Base-by-base conservation (phyloP, 2,113 vertebrate genomes). In the Phylloscopus whistleri region DNA sequence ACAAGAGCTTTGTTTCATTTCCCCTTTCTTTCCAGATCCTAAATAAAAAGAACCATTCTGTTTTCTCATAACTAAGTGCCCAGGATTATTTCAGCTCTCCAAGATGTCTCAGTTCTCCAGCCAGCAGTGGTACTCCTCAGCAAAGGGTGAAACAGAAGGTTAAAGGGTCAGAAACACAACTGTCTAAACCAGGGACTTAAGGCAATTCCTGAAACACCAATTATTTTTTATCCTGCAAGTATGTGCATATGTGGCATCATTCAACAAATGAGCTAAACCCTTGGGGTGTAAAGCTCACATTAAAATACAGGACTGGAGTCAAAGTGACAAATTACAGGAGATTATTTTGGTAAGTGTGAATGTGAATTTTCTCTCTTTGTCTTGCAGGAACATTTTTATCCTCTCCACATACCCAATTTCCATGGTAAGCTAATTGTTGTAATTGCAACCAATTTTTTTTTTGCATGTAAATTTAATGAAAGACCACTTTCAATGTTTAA, bases 381-480 rank as follows among this genome's bases (percentile, higher is more conserved):
- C 70, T 82, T 58, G 49, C 31, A 62, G 43, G 90, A 77, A 43
- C 37, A 24, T 82, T 91, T 93, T 85, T 69, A 46, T 46, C 58
- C 70, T 89, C 76, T 53, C 62, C 2, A 1, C 35, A 37, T 60
- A 62, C 28, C n/a, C 77, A 22, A 86, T 93, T 95, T 92, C 82
- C 60, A 35, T 14, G 76, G 70, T 62, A 49, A 93, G 92, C 35
- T 89, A 78, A 90, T 87, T 90, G 70, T 90, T 95, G 83, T 64
- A 75, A 77, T 87, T 72, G 74, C 53, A 89, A 84, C 70, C 78
- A 85, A 60, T 39, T 81, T 96, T 90, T 96, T 90, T 92, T 97
- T 90, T 89, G 55, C n/a, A 44, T 77, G 79, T 90, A 96, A 97
- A 96, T 87, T 82, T 97, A 96, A 97, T 96, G 97, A 85, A 94